Base-by-base conservation (phyloP, 2,888 invertebrate genomes). In the Blastobasis adustella region DNA sequence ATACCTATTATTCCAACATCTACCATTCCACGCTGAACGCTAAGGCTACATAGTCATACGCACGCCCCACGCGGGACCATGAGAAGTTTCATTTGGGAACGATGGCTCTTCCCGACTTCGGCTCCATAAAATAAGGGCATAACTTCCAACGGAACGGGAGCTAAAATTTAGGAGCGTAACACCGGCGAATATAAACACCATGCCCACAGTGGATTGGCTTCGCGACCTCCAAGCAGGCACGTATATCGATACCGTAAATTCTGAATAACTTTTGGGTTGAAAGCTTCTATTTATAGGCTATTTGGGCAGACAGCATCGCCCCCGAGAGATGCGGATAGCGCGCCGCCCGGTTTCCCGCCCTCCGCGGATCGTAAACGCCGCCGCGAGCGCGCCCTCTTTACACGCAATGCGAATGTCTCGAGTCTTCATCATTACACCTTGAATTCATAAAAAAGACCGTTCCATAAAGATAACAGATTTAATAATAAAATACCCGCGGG, bases 271-370 rank as follows among this genome's bases (percentile, higher is more conserved):
- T 62, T 58, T 54, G 60, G 67, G 70, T 66, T 70, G 66, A 73
- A 71, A 70, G 67, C 64, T 63, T 73, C 70, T 76, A 73, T 76
- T 73, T 73, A 71, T 71, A 71, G 65, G 60, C 48, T 59, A 49
- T 53, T 53, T 51, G 52, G 51, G 52, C 52, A 63, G 60, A 63
- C 61, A 60, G 55, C 54, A 57, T 58, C 56, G 59, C 61, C 58
- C 65, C 55, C 58, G 61, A 55, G 65, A 59, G 61, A 55, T 61
- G 57, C 57, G 60, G 53, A 55, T 50, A 55, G 56, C 56, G 61
- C 61, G 59, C 53, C 49, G 56, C 57, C 51, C 52, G 54, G 48
- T 55, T 47, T 52, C 50, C 52, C 47, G 48, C 43, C 54, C 48
- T 54, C 51, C 51, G 52, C 53, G 51, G 52, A 51, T 46, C 49